Percentiles rank a stretch among this genome's conserved stretches.
phyloP scores from a whole-genome alignment of 2,888 invertebrate genomes.

The Epiblema foenella region DNA sequence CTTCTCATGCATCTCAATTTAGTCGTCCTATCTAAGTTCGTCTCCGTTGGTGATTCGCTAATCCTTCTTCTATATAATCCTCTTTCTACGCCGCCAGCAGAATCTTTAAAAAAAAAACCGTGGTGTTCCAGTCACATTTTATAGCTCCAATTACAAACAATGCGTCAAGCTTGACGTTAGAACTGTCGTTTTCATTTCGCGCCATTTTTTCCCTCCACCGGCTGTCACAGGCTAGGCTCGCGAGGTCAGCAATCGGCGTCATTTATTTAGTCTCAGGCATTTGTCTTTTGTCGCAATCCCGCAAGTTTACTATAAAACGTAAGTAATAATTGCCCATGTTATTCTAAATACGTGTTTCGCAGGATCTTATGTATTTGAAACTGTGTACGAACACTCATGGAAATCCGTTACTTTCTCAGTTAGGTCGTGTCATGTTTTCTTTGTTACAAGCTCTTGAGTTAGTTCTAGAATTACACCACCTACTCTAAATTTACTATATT shows the following conservation, averaged over 20 bases:
- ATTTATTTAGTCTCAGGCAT: conserved; percentile 28
- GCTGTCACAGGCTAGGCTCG: conserved; percentile 47
- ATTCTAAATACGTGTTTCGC: not conserved
- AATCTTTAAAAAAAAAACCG: not conserved
- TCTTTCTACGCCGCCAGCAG: too few species aligned
- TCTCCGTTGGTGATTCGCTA: too few species aligned
- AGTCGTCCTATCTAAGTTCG: too few species aligned
- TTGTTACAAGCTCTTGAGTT: conserved; percentile 27
- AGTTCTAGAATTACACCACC: not conserved
- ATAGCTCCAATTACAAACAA: not conserved
- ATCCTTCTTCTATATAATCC: too few species aligned
- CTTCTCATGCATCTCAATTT: too few species aligned
- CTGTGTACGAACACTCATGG: not conserved
- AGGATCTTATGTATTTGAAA: not conserved
- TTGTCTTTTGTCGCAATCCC: conserved; percentile 25
- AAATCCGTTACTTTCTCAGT: conserved; percentile 27
- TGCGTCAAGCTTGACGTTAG: conserved; percentile 35
- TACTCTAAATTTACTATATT: not conserved
- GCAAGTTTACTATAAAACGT: conserved; percentile 15
- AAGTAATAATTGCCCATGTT: conserved; percentile 16
- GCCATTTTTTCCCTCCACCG: conserved; percentile 68
- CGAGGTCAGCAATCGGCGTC: conserved; percentile 53
- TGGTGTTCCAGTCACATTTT: conserved; percentile 1
- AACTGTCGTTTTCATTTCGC: conserved; percentile 57
- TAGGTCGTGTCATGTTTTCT: conserved; percentile 50